A percentile compares a stretch with the other conserved stretches of the same genome.
Evolutionary conservation across 2,797 vertebrate genomes (phyloP).

Genomic region (Arnoldichthys spilopterus): DNA sequence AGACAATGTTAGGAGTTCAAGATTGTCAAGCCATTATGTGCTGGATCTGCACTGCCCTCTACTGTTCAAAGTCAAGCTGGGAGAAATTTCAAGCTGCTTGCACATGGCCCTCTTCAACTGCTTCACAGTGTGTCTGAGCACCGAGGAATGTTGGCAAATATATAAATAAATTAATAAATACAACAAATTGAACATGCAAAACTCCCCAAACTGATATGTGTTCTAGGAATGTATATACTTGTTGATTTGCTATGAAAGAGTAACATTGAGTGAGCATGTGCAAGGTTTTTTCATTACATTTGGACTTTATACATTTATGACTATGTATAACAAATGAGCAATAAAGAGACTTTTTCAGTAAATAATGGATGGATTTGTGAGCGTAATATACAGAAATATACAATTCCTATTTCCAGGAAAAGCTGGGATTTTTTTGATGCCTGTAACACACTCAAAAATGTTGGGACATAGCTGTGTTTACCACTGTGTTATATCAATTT

Average conservation of each 20-base stretch:
- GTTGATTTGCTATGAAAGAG: background rate
- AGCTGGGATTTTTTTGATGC: too few relatives aligned
- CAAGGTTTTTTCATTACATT: background rate
- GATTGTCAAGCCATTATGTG: slow-evolving; percentile 46
- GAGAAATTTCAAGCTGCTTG: background rate
- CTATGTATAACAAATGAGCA: background rate
- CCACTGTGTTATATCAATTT: too few relatives aligned
- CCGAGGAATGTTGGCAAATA: slow-evolving; percentile 23
- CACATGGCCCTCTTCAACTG: background rate
- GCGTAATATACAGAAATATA: too few relatives aligned
- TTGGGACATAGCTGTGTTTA: too few relatives aligned
- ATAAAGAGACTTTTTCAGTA: too few relatives aligned
- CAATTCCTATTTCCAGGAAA: too few relatives aligned
- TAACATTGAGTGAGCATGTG: background rate
- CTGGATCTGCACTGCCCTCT: slow-evolving; percentile 62
- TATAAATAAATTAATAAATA: slow-evolving; percentile 68
- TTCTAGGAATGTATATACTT: background rate
- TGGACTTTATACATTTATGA: background rate
- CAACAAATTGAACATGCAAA: slow-evolving; percentile 41
- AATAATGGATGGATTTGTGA: too few relatives aligned
- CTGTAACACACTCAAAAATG: too few relatives aligned
- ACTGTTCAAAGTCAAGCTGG: slow-evolving; percentile 38
- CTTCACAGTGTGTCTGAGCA: slow-evolving; percentile 23
- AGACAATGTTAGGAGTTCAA: background rate
- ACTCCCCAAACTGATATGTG: slow-evolving; percentile 8